Percentiles rank a stretch among this genome's conserved stretches.
Evolutionary conservation across 23 tunicate species (phyloP).

Genomic region (Styela plicata): DNA sequence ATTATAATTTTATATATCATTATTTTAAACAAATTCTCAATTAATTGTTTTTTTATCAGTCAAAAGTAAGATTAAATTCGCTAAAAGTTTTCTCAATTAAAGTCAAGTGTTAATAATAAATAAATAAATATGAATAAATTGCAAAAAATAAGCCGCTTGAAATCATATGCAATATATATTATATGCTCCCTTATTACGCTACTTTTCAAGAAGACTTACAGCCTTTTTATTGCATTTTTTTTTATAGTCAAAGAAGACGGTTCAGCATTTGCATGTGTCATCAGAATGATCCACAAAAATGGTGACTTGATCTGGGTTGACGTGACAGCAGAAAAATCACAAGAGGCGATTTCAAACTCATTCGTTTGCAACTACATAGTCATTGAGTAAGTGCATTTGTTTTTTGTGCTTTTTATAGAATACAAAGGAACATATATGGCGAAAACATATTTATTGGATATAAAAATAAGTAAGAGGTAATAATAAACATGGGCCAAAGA

Average conservation of each 20-base stretch:
- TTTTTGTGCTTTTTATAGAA: slow-evolving; percentile 37
- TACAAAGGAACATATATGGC: slow-evolving; percentile 75
- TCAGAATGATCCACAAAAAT: slow-evolving; percentile 84
- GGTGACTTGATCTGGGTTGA: slow-evolving; percentile 78
- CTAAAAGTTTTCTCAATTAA: no score
- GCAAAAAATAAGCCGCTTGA: no score
- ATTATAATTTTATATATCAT: no score
- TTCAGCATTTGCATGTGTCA: slow-evolving; percentile 84
- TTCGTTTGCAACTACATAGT: slow-evolving; percentile 94
- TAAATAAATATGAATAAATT: no score
- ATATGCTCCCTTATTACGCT: no score
- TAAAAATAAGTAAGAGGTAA: neutral
- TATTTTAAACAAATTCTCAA: no score
- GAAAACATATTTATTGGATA: neutral
- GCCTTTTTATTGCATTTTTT: no score
- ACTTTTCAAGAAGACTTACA: no score
- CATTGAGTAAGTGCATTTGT: slow-evolving; percentile 35
- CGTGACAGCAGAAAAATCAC: slow-evolving; percentile 90
- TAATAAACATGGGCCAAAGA: neutral
- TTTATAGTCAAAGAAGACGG: slow-evolving; percentile 90
- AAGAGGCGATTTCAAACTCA: slow-evolving; percentile 77
- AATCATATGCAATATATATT: no score
- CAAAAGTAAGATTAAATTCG: no score
- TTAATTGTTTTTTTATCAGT: no score
- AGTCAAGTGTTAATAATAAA: no score